Base-by-base conservation (phyloP, 2,113 vertebrate genomes). In the Ptilorrhoa leucosticta region DNA sequence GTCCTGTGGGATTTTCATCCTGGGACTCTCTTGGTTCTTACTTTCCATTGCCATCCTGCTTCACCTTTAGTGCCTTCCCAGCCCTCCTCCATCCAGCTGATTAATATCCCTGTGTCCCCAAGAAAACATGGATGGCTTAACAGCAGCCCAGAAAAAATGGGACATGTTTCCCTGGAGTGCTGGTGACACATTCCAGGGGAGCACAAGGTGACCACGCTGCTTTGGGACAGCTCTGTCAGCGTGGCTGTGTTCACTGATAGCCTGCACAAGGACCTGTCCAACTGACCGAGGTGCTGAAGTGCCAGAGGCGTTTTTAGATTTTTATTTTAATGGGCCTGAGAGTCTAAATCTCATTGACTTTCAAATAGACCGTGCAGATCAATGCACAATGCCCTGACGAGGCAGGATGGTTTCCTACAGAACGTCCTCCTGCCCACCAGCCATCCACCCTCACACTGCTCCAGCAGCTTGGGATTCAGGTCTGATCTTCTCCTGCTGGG, bases 341-440 rank as follows among this genome's bases (percentile, higher is more conserved):
- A 86, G 40, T 78, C 71, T 75, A 71, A 92, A 78, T 78, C 93
- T 94, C 88, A 93, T 96, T 96, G 94, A 92, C 92, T 97, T 97
- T 64, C 93, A 94, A 81, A 96, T 89, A 0, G n/a, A 28, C 48
- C 39, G 12, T 30, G 64, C 60, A 81, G 93, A 96, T 96, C 88
- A 92, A 95, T 93, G 92, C 85, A 86, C 79, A 66, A 45, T 11
- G 26, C 40, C 90, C 87, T 96, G 90, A 92, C 56, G 13, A 89
- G 79, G 92, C 92, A 94, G 63, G 79, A 60, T 30, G 85, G 39
- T 44, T 92, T 73, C 85, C 82, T 81, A 8, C 58, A 73, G 48
- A 39, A 71, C 0, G 10, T 90, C 71, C 87, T 83, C 87, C 71
- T 10, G 42, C 60, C 18, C 47, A 21, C 58, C 84, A 83, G 30